phyloP scores from a whole-genome alignment of 1,140 invertebrate species.

The Triops longicaudatus region DNA sequence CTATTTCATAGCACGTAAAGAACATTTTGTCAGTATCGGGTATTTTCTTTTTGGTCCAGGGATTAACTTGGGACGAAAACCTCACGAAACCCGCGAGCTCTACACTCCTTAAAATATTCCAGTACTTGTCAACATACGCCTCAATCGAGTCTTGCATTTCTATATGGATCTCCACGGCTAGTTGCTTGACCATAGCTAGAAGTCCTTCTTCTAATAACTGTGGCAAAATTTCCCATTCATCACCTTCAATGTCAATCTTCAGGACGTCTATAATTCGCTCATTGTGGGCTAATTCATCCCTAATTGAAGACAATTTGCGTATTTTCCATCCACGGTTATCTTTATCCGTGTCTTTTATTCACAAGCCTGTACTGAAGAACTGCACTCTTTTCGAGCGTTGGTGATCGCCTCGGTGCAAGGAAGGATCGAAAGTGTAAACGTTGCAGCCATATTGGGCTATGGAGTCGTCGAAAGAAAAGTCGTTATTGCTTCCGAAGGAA shows the following conservation, averaged over 20 bases:
- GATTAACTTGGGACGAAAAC: no score
- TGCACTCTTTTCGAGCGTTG: not conserved
- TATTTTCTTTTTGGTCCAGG: no score
- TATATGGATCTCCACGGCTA: not conserved
- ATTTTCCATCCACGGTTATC: not conserved
- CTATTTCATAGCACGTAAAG: no score
- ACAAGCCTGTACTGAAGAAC: constrained; percentile 5
- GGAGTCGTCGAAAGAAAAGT: constrained; percentile 35
- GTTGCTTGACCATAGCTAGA: not conserved
- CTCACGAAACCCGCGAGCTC: no score
- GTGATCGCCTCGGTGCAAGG: constrained; percentile 27
- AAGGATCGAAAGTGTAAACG: constrained; percentile 34
- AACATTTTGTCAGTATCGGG: no score
- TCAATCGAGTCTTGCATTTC: not conserved
- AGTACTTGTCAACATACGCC: no score
- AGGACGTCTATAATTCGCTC: not conserved
- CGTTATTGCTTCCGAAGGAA: constrained; percentile 34
- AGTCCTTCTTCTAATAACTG: not conserved
- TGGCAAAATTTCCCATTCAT: constrained; percentile 4
- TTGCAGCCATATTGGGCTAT: constrained; percentile 33
- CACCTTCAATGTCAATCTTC: constrained; percentile 13
- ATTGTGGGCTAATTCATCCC: not conserved
- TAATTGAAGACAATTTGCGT: not conserved
- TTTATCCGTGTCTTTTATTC: no score
- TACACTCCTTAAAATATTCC: no score